Percentiles rank a stretch among this genome's conserved stretches.
phyloP scores from a whole-genome alignment of 2,888 invertebrate genomes.

The Eurytoma adleriae region DNA sequence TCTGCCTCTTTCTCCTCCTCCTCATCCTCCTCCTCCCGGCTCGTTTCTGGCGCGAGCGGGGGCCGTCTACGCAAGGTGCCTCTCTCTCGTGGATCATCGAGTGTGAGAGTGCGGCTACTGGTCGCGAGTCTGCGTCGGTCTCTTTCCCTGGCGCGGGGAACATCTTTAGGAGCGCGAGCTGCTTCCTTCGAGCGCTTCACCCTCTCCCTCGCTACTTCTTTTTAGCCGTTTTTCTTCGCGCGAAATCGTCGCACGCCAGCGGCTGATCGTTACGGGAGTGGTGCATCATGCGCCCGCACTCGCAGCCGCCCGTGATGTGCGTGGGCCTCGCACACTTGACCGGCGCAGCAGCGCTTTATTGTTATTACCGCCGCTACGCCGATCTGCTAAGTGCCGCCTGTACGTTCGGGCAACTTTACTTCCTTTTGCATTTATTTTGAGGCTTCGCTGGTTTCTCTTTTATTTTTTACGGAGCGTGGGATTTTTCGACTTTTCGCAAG shows the following conservation, averaged over 20 bases:
- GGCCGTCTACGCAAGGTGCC: slow-evolving; percentile 49
- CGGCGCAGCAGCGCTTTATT: slow-evolving; percentile 34
- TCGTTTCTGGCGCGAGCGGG: slow-evolving; percentile 27
- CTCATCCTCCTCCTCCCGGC: slow-evolving; percentile 22
- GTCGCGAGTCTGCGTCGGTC: slow-evolving; percentile 34
- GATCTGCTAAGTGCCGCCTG: slow-evolving; percentile 24
- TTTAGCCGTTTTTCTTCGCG: slow-evolving; percentile 50
- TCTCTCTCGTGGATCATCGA: slow-evolving; percentile 23
- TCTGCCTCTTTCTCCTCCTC: slow-evolving; percentile 28
- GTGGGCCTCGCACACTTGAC: not conserved
- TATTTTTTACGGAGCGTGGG: not conserved
- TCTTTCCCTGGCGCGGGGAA: not conserved
- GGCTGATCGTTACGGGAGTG: not conserved
- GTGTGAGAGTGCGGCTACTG: slow-evolving; percentile 38
- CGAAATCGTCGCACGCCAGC: slow-evolving; percentile 50
- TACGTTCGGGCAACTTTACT: not conserved
- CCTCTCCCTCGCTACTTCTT: slow-evolving; percentile 13
- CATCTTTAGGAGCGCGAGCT: not conserved
- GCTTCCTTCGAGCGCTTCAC: not conserved
- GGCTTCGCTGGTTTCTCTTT: no score
- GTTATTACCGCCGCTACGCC: slow-evolving; percentile 25
- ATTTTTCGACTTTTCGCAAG: no score
- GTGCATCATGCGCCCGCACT: not conserved
- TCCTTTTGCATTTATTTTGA: not conserved
- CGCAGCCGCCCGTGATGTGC: not conserved